phyloP scores from a whole-genome alignment of 2,113 vertebrate species.

The Apaloderma vittatum region DNA sequence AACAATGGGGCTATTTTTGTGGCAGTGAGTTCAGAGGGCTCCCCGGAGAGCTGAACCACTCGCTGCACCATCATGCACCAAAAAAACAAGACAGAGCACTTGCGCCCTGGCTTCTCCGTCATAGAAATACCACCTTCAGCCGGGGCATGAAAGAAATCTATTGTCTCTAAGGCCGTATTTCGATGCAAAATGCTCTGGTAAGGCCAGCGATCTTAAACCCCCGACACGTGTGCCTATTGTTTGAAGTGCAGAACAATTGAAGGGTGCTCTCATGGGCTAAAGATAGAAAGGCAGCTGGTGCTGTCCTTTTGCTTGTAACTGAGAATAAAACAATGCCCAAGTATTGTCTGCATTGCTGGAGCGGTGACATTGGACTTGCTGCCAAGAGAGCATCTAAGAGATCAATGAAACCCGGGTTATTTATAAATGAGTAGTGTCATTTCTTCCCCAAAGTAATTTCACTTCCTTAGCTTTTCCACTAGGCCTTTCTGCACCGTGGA shows the following conservation, averaged over 20 bases:
- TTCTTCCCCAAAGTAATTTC: conserved; percentile 68
- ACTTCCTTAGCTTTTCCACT: conserved; percentile 63
- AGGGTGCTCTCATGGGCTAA: conserved; percentile 79
- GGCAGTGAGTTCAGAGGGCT: neutral
- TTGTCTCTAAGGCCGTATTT: conserved; percentile 36
- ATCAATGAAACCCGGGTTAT: conserved; percentile 70
- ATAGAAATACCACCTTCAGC: neutral
- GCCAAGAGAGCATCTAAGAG: conserved; percentile 58
- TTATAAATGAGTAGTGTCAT: conserved; percentile 65
- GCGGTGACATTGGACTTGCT: conserved; percentile 61
- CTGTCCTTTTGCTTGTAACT: conserved; percentile 78
- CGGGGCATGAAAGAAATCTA: neutral
- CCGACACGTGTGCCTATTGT: conserved; percentile 74
- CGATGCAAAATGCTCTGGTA: neutral
- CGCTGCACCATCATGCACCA: neutral
- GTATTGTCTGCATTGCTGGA: conserved; percentile 80
- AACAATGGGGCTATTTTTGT: conserved; percentile 19
- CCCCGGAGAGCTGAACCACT: neutral
- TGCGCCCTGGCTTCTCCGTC: neutral
- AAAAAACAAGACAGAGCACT: neutral
- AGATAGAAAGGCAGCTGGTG: conserved; percentile 84
- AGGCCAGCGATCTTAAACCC: conserved; percentile 17
- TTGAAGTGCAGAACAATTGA: conserved; percentile 85
- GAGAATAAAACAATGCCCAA: conserved; percentile 80
- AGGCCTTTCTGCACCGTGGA: neutral